Evolutionary conservation across 2,888 invertebrate species (phyloP).

Genomic region (Xestia sexstrigata): DNA sequence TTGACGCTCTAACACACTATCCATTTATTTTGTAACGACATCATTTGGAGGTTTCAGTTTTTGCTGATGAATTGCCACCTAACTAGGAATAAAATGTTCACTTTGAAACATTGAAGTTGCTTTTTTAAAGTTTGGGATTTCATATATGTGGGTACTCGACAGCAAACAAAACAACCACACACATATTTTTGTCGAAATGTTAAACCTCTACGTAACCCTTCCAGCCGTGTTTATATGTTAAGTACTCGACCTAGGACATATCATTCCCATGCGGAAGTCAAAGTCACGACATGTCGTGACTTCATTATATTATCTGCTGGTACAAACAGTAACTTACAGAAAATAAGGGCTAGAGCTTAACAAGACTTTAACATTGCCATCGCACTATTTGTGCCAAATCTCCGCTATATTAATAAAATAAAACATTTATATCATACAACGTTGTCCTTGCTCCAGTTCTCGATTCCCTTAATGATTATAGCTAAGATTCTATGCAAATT

Average conservation of each 20-base stretch:
- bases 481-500: constrained; percentile 45
- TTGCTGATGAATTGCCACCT: neutral
- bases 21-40: constrained; percentile 34
- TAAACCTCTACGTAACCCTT: neutral
- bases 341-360: neutral
- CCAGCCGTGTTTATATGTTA: neutral
- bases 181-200: neutral
- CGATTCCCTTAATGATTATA: constrained; percentile 43
- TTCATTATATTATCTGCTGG: neutral
- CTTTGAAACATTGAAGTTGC: neutral
- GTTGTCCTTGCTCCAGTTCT: constrained; percentile 34
- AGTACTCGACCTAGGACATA: neutral
- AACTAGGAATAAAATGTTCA: neutral
- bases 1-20: constrained; percentile 8
- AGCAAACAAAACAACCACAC: neutral
- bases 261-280: neutral
- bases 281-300: neutral
- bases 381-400: constrained; percentile 21
- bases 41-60: constrained; percentile 6
- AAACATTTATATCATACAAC: neutral
- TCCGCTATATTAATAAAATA: constrained; percentile 18
- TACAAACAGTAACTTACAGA: neutral
- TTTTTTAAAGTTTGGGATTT: neutral
- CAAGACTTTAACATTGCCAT: constrained; percentile 1
- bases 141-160: neutral